Evolutionary conservation across 2,888 invertebrate genomes (phyloP).

Genomic region (Aspidiotus rigidus): DNA sequence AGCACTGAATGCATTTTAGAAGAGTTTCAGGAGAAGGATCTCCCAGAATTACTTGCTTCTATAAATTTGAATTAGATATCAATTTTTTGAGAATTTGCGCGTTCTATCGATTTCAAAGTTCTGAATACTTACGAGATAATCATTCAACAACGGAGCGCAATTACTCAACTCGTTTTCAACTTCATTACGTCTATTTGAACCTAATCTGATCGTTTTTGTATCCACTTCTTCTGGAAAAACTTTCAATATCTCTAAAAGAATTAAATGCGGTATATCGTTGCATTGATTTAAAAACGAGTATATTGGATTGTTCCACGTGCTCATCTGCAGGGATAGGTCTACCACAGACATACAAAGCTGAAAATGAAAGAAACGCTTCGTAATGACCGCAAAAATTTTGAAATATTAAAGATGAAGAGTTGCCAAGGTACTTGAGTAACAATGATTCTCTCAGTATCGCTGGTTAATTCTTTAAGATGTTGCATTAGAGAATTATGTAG

Average conservation of each 20-base stretch:
- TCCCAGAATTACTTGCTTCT: conserved; percentile 15
- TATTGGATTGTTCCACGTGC: conserved; percentile 81
- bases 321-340: conserved; percentile 88
- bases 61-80: neutral
- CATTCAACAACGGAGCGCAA: conserved; percentile 65
- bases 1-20: conserved; percentile 34
- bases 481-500: conserved; percentile 81
- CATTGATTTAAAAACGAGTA: conserved; percentile 72
- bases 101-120: neutral
- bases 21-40: conserved; percentile 13
- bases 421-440: conserved; percentile 59
- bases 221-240: conserved; percentile 93
- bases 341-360: conserved; percentile 82
- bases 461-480: conserved; percentile 71
- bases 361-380: conserved; percentile 27
- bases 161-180: conserved; percentile 68
- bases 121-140: conserved; percentile 55
- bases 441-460: conserved; percentile 71
- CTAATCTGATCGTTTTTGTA: conserved; percentile 66
- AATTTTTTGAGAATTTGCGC: neutral
- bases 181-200: conserved; percentile 81
- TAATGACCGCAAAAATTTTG: neutral
- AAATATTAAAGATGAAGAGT: conserved; percentile 11
- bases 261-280: conserved; percentile 54
- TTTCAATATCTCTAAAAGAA: conserved; percentile 82